phyloP scores from a whole-genome alignment of 2,797 vertebrate genomes.

The Chanos chanos region DNA sequence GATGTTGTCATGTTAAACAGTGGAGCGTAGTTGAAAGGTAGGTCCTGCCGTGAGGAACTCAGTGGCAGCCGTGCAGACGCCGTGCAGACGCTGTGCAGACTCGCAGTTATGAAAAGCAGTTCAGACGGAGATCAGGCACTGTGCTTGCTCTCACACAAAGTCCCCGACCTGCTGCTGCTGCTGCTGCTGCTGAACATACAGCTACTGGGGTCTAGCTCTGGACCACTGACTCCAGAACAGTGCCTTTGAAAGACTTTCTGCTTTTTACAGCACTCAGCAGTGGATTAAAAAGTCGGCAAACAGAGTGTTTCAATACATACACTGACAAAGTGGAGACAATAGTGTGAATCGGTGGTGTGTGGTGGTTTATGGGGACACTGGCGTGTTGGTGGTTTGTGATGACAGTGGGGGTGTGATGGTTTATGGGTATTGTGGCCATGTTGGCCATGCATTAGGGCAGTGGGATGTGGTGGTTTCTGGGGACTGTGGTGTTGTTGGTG shows the following conservation, averaged over 20 bases:
- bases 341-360: slow-evolving; percentile 7
- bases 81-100: too few relatives aligned
- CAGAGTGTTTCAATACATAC: slow-evolving; percentile 19
- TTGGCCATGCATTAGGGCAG: too few relatives aligned
- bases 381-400: slow-evolving; percentile 10
- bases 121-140: slow-evolving; percentile 13
- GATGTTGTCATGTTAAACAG: too few relatives aligned
- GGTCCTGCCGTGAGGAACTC: too few relatives aligned
- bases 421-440: too few relatives aligned
- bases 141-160: slow-evolving; percentile 15
- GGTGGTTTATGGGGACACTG: slow-evolving; percentile 29
- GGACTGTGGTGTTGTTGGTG: slow-evolving; percentile 14
- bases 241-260: slow-evolving; percentile 12
- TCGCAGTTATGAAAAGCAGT: too few relatives aligned
- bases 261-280: slow-evolving; percentile 33
- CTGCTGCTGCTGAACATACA: slow-evolving; percentile 20
- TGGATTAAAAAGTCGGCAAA: background rate
- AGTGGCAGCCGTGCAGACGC: too few relatives aligned
- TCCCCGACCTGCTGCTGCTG: slow-evolving; percentile 9
- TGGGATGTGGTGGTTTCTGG: too few relatives aligned
- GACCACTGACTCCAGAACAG: slow-evolving; percentile 3
- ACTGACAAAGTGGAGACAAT: slow-evolving; percentile 4
- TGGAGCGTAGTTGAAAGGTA: too few relatives aligned
- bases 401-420: background rate
- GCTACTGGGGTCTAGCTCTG: slow-evolving; percentile 13